phyloP scores from a whole-genome alignment of 2,113 vertebrate species.

The Gnathonemus longibarbis region DNA sequence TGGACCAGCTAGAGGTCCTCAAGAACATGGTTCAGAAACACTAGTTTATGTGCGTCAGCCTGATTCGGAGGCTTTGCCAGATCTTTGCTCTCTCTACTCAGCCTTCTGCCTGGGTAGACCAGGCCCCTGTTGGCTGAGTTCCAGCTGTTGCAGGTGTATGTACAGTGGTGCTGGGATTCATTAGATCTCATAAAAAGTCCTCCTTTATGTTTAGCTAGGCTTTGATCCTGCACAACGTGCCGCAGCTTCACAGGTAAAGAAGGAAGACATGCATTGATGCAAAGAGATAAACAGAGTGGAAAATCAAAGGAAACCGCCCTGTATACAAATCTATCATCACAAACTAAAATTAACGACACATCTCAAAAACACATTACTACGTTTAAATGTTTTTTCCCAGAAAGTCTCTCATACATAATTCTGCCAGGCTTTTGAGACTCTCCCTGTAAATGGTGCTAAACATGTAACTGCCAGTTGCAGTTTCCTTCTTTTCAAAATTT shows the following conservation, averaged over 20 bases:
- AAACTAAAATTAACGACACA: neutral
- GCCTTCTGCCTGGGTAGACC: neutral
- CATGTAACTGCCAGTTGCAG: neutral
- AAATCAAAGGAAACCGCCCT: slow-evolving; percentile 20
- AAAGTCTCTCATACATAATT: neutral
- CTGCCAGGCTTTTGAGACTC: neutral
- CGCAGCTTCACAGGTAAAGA: slow-evolving; percentile 4
- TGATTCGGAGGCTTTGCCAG: neutral
- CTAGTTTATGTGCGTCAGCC: neutral
- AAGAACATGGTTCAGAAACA: neutral
- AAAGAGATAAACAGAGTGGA: neutral
- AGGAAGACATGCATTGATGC: neutral
- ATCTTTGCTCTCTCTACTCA: neutral
- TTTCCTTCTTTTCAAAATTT: neutral
- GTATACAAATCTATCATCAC: neutral
- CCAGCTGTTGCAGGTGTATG: slow-evolving; percentile 8
- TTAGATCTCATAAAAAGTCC: neutral
- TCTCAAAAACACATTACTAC: neutral
- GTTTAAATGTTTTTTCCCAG: neutral
- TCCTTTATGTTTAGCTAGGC: slow-evolving; percentile 5
- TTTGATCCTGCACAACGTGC: slow-evolving; percentile 13
- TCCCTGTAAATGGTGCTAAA: neutral
- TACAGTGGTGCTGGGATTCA: neutral
- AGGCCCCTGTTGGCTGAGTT: slow-evolving; percentile 3
- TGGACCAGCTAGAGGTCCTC: neutral